phyloP scores from a whole-genome alignment of 2,113 vertebrate genomes.

The Salvelinus alpinus region DNA sequence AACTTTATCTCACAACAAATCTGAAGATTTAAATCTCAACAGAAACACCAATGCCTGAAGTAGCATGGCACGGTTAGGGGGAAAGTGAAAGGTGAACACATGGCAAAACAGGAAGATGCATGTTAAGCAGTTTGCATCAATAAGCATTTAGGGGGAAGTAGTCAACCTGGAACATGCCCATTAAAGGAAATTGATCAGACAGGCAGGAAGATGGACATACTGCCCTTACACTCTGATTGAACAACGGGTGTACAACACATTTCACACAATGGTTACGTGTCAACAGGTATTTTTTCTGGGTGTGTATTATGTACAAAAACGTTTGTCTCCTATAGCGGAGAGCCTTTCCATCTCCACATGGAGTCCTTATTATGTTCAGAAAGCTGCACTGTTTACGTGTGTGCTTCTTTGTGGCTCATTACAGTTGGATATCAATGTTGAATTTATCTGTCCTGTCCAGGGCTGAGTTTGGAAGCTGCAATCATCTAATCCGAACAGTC shows the following conservation, averaged over 20 bases:
- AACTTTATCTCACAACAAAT: conserved; percentile 78
- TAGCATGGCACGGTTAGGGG: conserved; percentile 29
- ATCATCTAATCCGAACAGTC: not conserved
- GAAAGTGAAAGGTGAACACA: conserved; percentile 55
- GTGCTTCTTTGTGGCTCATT: not conserved
- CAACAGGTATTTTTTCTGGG: too few species aligned
- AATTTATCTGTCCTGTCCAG: not conserved
- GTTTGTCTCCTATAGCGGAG: too few species aligned
- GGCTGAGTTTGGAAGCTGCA: not conserved
- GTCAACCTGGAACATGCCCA: not conserved
- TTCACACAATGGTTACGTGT: too few species aligned
- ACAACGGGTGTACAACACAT: too few species aligned
- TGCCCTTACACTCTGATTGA: too few species aligned
- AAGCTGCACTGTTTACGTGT: too few species aligned
- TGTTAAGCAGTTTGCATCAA: conserved; percentile 73
- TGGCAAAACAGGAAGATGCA: conserved; percentile 17
- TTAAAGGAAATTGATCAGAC: conserved; percentile 3
- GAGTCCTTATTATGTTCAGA: too few species aligned
- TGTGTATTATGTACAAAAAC: too few species aligned
- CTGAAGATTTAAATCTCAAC: conserved; percentile 48
- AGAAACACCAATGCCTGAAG: not conserved
- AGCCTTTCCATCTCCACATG: too few species aligned
- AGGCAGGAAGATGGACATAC: too few species aligned
- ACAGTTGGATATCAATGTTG: not conserved
- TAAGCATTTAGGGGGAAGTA: conserved; percentile 32